These are phyloP conservation scores for Xiphorhynchus erythropygius DNA, from an alignment of 2,797 vertebrate genomes.

Conservation along the genomic window DNA sequence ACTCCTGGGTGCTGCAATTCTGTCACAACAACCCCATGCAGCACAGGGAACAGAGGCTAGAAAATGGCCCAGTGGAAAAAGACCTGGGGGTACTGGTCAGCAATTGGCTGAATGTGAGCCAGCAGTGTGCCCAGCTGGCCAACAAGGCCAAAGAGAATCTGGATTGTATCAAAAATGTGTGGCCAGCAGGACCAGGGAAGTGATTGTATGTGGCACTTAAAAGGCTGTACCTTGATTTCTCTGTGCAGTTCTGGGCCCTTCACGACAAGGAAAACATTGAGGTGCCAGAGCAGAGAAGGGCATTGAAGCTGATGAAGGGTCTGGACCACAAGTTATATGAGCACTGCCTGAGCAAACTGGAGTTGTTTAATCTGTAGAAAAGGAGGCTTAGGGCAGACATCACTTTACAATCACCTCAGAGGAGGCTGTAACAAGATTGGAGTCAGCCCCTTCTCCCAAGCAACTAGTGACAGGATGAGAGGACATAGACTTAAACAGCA, in stretches of 20 bases:
- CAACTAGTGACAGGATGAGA: rapidly evolving
- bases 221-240: not conserved
- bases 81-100: not conserved
- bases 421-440: not conserved
- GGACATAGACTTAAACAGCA: not conserved
- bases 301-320: not conserved
- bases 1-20: not conserved
- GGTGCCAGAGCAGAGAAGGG: not conserved
- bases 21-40: not conserved
- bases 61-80: not conserved
- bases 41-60: not conserved
- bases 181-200: not conserved
- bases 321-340: not conserved
- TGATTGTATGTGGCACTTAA: rapidly evolving
- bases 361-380: not conserved
- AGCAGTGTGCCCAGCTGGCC: not conserved
- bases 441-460: not conserved
- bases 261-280: not conserved
- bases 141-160: not conserved
- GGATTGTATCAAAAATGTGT: rapidly evolving
- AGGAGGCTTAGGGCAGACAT: too few species aligned
- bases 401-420: not conserved
- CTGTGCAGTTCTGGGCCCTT: not conserved
- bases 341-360: not conserved
- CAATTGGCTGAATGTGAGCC: not conserved